Evolutionary conservation across 2,113 vertebrate genomes (phyloP).

Genomic region (Centropus bengalensis): DNA sequence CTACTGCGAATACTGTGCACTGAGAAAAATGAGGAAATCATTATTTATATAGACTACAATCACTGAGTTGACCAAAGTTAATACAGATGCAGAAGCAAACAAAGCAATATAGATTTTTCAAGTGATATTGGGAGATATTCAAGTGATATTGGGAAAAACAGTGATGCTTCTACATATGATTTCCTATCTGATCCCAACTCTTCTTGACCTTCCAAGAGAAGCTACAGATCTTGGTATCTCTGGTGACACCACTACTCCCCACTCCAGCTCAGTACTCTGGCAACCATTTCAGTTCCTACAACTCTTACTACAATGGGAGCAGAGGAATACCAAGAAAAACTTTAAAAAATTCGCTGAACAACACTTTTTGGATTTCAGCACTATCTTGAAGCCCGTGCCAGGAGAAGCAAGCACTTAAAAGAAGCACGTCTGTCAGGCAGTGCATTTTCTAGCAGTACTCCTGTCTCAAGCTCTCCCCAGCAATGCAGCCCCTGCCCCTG

Average conservation of each 20-base stretch:
- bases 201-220: background rate
- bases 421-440: background rate
- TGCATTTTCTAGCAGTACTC: background rate
- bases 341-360: background rate
- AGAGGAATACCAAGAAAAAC: background rate
- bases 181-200: background rate
- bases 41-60: background rate
- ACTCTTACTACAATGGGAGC: background rate
- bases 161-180: background rate
- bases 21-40: background rate
- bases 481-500: background rate
- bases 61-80: background rate
- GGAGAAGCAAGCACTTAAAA: background rate
- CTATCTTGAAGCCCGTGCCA: background rate
- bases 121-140: background rate
- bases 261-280: background rate
- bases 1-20: background rate
- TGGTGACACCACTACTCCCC: background rate
- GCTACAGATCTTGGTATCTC: background rate
- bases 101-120: background rate
- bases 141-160: background rate
- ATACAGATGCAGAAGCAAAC: background rate
- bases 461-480: background rate
- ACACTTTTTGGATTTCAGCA: background rate
- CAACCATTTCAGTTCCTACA: background rate